phyloP scores from a whole-genome alignment of 2,113 vertebrate genomes.

The Mirza zaza region DNA sequence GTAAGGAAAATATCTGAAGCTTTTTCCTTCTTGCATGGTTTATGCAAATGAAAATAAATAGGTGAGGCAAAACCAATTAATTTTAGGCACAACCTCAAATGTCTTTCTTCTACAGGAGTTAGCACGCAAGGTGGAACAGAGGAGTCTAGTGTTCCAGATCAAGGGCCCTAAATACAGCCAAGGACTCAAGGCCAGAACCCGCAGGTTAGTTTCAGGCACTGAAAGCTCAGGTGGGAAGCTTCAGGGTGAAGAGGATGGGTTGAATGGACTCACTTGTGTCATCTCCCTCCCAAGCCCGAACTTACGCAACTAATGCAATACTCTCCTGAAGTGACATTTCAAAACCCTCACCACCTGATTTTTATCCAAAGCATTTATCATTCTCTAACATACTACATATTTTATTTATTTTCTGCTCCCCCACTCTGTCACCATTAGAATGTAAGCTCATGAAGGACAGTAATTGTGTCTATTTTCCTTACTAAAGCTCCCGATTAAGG shows the following conservation, averaged over 20 bases:
- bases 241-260: rapidly evolving
- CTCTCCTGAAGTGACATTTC: not conserved
- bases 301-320: not conserved
- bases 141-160: not conserved
- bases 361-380: conserved; percentile 15
- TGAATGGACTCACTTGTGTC: not conserved
- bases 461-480: not conserved
- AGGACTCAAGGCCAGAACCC: not conserved
- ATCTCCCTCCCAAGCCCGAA: not conserved
- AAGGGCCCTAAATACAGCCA: not conserved
- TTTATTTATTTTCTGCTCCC: not conserved
- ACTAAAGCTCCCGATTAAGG: not conserved
- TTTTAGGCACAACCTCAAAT: not conserved
- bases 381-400: not conserved
- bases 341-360: not conserved
- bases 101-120: not conserved
- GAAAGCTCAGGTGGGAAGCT: not conserved
- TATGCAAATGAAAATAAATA: conserved; percentile 24
- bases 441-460: not conserved
- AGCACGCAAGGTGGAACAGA: rapidly evolving
- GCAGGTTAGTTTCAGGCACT: not conserved
- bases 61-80: not conserved
- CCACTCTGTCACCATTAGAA: not conserved
- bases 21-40: not conserved
- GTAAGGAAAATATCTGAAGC: not conserved